A percentile compares a stretch with the other conserved stretches of the same genome.
phyloP scores from a whole-genome alignment of 2,888 invertebrate species.

The Lypha dubia region DNA sequence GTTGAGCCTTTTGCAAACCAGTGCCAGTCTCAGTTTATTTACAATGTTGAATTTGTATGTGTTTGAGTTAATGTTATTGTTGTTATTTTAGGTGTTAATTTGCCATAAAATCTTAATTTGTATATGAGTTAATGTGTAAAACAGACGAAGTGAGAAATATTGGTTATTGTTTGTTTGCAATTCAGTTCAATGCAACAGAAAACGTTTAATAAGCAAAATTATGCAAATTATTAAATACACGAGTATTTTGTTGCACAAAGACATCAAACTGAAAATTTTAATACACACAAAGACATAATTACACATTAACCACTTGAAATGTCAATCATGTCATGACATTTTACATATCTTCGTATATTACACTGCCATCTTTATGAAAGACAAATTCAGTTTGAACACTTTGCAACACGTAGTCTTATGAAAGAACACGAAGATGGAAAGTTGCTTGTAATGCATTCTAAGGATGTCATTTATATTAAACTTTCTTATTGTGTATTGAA shows the following conservation, averaged over 20 bases:
- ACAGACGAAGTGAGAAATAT: constrained; percentile 14
- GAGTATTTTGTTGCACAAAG: constrained; percentile 36
- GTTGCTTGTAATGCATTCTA: constrained; percentile 30
- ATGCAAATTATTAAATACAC: constrained; percentile 66
- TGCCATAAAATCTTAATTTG: constrained; percentile 25
- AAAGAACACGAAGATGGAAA: neutral
- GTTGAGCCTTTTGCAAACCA: constrained; percentile 1
- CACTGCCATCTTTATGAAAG: constrained; percentile 22
- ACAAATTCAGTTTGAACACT: neutral
- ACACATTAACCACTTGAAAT: neutral
- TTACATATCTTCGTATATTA: too few species aligned
- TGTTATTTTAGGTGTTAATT: constrained; percentile 51
- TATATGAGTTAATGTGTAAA: neutral
- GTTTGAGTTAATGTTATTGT: constrained; percentile 22
- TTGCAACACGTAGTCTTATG: neutral
- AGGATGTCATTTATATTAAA: constrained; percentile 33
- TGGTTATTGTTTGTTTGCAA: neutral
- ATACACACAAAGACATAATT: constrained; percentile 3
- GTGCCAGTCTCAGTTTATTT: neutral
- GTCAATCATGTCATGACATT: constrained; percentile 35
- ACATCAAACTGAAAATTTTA: constrained; percentile 27
- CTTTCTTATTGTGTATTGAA: neutral
- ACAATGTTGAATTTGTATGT: constrained; percentile 14
- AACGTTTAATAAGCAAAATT: constrained; percentile 64
- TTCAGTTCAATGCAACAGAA: neutral